Evolutionary conservation across 2,797 vertebrate genomes (phyloP), one percentile per base, ranked within the genome.

Genomic region (Scolopax rusticola): DNA sequence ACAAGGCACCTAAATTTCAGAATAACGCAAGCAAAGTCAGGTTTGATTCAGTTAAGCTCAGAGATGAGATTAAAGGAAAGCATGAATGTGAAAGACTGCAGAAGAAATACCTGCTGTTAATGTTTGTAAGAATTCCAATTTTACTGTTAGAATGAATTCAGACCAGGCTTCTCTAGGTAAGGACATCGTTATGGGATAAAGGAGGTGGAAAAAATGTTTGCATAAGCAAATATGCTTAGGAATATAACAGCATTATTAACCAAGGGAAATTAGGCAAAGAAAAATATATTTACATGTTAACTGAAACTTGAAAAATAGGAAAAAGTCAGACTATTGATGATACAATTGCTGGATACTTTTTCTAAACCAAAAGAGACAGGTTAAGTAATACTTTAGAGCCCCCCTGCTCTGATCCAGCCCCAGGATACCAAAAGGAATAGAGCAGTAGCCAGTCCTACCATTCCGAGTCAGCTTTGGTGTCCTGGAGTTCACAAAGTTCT

Each of bases 381-480:
- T 57, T 65, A 81, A 95, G 27, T 45, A 76, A 63, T 2, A 64
- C 15, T 40, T 40, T 11, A 56, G 5, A 87, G 61, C 16, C 56
- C 47, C 27, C 28, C 11, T 85, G 38, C 60, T 50, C 12, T 68
- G 57, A 79, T 33, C 15, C 38, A 77, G 43, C 30, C 69, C 51
- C 76, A 77, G 76, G 90, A 41, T 5, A n/a, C 18, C 24, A 5
- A 33, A 71, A 86, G 25, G 28, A 84, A 71, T 0, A 51, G 53
- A 75, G 40, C 12, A 82, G 38, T 30, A 73, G 59, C 47, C 40
- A 94, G 48, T 92, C 99, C 89, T 96, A 99, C 99, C 99, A 71
- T 99, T 99, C 74, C 99, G 98, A 74, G 98, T 97, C 97, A 99
- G 89, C 95, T 99, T 99, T 40, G 99, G 99, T 10, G 99, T 99